Evolutionary conservation across 2,113 vertebrate genomes (phyloP).

Genomic region (Romanogobio albipinnatus): DNA sequence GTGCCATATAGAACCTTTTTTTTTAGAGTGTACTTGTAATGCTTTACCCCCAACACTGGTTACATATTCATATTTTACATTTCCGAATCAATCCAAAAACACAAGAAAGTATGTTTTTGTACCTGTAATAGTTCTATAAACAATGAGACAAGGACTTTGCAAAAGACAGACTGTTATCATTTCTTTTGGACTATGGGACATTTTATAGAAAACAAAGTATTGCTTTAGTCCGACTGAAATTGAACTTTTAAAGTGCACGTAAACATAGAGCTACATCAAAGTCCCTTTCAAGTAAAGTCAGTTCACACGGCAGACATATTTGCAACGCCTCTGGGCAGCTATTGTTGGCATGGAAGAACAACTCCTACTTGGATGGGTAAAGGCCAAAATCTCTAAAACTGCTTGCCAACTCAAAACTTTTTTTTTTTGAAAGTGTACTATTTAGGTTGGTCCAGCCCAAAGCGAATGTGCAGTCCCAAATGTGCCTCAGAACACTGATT

Average conservation of each 20-base stretch:
- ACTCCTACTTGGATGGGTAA: not conserved
- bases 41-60: too few relatives aligned
- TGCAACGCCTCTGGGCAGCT: not conserved
- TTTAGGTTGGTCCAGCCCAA: not conserved
- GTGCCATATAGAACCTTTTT: too few relatives aligned
- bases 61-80: not conserved
- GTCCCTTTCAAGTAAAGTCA: not conserved
- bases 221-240: not conserved
- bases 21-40: too few relatives aligned
- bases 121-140: not conserved
- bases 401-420: not conserved
- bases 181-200: not conserved
- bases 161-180: not conserved
- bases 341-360: not conserved
- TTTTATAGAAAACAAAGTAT: not conserved
- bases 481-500: not conserved
- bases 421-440: too few relatives aligned
- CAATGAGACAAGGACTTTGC: not conserved
- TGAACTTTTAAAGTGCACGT: not conserved
- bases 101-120: not conserved
- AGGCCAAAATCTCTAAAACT: not conserved
- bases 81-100: not conserved
- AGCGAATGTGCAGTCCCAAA: too few relatives aligned
- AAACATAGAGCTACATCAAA: not conserved
- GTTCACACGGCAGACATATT: not conserved